Percentiles rank a stretch among this genome's conserved stretches.
phyloP scores from a whole-genome alignment of 2,113 vertebrate species.

The Polypterus bichir region DNA sequence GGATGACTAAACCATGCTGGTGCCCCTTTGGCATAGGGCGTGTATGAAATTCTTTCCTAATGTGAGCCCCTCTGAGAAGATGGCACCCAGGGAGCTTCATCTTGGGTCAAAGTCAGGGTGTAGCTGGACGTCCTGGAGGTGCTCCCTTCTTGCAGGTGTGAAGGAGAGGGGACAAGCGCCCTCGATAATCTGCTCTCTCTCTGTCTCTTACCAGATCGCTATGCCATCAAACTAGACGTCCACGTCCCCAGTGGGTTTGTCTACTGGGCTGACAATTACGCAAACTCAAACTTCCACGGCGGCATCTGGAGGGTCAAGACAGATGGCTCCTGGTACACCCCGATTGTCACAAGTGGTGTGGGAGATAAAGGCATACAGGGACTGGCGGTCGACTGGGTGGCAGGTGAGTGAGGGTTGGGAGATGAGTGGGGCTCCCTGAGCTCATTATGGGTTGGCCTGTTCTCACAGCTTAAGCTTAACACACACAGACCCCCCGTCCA shows the following conservation, averaged over 20 bases:
- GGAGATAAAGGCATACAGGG: slow-evolving; percentile 40
- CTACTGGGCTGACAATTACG: slow-evolving; percentile 44
- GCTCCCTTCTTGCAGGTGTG: too few relatives aligned
- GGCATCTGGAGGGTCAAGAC: slow-evolving; percentile 40
- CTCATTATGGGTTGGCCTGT: neutral
- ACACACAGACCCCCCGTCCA: too few relatives aligned
- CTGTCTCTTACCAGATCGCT: slow-evolving; percentile 24
- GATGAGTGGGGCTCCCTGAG: neutral
- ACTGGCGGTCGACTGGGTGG: slow-evolving; percentile 49
- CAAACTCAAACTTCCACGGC: slow-evolving; percentile 19
- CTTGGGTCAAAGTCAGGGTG: too few relatives aligned
- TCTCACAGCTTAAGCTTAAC: too few relatives aligned
- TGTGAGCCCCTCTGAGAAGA: too few relatives aligned
- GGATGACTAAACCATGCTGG: too few relatives aligned
- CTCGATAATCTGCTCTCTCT: neutral
- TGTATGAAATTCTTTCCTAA: too few relatives aligned
- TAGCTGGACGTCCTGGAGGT: too few relatives aligned
- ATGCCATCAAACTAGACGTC: slow-evolving; percentile 31
- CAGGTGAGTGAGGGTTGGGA: slow-evolving; percentile 27
- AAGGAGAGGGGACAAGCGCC: too few relatives aligned
- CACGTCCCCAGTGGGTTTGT: slow-evolving; percentile 40
- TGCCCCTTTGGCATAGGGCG: too few relatives aligned
- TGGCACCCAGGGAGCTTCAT: too few relatives aligned
- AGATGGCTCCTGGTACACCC: slow-evolving; percentile 32
- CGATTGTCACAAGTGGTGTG: slow-evolving; percentile 32